phyloP scores from a whole-genome alignment of 2,113 vertebrate genomes.

The Chaetodon trifascialis region DNA sequence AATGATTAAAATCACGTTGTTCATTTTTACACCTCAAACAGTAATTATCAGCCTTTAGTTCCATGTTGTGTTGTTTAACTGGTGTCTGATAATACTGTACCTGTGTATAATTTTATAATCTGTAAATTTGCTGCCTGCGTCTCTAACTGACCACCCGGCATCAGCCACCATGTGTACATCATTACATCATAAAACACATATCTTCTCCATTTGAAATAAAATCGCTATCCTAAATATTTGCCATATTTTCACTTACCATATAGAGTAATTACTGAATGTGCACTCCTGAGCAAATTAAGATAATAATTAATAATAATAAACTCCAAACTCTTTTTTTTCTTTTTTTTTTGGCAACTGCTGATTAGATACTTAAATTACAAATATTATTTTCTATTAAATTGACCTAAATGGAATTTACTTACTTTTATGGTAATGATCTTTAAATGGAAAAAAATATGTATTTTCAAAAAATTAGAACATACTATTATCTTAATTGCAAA shows the following conservation, averaged over 20 bases:
- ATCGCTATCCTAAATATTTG: neutral
- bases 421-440: neutral
- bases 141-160: too few species aligned
- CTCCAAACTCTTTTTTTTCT: too few species aligned
- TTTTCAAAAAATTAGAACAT: neutral
- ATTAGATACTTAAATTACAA: neutral
- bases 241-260: neutral
- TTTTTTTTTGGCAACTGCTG: too few species aligned
- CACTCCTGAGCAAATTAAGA: neutral
- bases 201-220: neutral
- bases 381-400: neutral
- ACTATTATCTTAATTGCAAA: too few species aligned
- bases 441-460: neutral
- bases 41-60: neutral
- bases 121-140: neutral
- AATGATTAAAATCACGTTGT: neutral
- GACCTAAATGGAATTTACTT: neutral
- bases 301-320: neutral
- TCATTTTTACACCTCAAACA: neutral
- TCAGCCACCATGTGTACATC: too few species aligned
- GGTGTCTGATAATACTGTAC: neutral
- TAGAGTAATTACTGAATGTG: too few species aligned
- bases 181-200: neutral
- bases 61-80: neutral
- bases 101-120: neutral